Percentiles rank a stretch among this genome's conserved stretches.
phyloP scores from a whole-genome alignment of 2,888 invertebrate species.

The Euzetes globulus region DNA sequence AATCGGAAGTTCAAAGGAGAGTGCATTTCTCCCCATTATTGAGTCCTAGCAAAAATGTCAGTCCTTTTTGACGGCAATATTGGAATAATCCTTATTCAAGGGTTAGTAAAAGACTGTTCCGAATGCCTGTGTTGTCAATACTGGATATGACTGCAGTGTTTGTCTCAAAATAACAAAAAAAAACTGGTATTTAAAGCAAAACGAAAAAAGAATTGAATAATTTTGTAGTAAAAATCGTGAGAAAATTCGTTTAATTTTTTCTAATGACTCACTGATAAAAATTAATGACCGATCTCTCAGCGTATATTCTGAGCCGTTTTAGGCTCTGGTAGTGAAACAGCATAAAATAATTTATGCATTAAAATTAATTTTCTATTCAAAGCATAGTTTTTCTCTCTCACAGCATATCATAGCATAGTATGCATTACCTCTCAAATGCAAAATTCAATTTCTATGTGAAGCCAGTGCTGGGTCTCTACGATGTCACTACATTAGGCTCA shows the following conservation, averaged over 20 bases:
- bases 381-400: not conserved
- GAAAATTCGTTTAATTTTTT: slow-evolving; percentile 5
- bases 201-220: not conserved
- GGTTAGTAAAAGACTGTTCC: not conserved
- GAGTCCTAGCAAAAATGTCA: not conserved
- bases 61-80: not conserved
- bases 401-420: not conserved
- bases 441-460: not conserved
- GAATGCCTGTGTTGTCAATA: too few species aligned
- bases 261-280: slow-evolving; percentile 9
- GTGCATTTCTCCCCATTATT: not conserved
- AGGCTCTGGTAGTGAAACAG: not conserved
- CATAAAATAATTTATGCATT: not conserved
- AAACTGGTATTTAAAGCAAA: not conserved
- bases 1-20: slow-evolving; percentile 11
- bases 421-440: not conserved
- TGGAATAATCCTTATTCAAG: not conserved
- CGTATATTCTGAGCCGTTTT: too few species aligned
- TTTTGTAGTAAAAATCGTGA: not conserved
- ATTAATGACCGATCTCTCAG: not conserved
- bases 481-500: not conserved
- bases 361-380: not conserved
- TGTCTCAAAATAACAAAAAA: not conserved
- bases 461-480: not conserved
- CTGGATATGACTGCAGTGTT: too few species aligned